phyloP scores from a whole-genome alignment of 2,797 vertebrate species.

The Melanotaenia pygmaea region DNA sequence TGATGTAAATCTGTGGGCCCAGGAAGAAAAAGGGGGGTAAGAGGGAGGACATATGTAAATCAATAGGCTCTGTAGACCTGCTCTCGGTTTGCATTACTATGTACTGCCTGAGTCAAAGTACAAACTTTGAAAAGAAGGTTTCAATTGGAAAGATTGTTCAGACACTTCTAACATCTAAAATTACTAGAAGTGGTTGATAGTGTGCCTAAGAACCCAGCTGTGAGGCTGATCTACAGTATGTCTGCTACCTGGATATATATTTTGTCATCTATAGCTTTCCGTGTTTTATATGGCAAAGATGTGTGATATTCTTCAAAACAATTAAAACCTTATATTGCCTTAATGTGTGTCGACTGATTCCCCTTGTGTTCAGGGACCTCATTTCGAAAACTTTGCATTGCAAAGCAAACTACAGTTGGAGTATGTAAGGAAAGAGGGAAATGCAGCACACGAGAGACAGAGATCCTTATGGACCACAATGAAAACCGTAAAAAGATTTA shows the following conservation, averaged over 20 bases:
- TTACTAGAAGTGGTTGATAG: not conserved
- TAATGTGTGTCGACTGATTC: not conserved
- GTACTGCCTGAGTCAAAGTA: slow-evolving; percentile 1
- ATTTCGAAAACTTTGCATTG: too few species aligned
- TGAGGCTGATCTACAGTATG: not conserved
- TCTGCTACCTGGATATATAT: not conserved
- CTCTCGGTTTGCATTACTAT: slow-evolving; percentile 2
- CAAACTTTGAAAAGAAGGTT: slow-evolving; percentile 35
- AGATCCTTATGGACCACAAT: too few species aligned
- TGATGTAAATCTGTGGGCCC: slow-evolving; percentile 62
- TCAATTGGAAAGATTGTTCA: slow-evolving; percentile 10
- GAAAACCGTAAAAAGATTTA: too few species aligned
- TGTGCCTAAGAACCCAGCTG: not conserved
- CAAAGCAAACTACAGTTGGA: too few species aligned
- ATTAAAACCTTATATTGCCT: not conserved
- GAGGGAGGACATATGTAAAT: slow-evolving; percentile 53
- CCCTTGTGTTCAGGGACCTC: not conserved
- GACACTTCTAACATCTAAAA: not conserved
- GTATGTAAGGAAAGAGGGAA: too few species aligned
- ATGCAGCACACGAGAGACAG: too few species aligned
- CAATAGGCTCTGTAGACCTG: slow-evolving; percentile 44
- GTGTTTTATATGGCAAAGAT: not conserved
- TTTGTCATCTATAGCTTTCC: not conserved
- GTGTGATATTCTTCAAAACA: not conserved
- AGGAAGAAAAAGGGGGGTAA: slow-evolving; percentile 15